Base-by-base conservation (phyloP, 2,888 invertebrate species). In the Parnassius orleans region DNA sequence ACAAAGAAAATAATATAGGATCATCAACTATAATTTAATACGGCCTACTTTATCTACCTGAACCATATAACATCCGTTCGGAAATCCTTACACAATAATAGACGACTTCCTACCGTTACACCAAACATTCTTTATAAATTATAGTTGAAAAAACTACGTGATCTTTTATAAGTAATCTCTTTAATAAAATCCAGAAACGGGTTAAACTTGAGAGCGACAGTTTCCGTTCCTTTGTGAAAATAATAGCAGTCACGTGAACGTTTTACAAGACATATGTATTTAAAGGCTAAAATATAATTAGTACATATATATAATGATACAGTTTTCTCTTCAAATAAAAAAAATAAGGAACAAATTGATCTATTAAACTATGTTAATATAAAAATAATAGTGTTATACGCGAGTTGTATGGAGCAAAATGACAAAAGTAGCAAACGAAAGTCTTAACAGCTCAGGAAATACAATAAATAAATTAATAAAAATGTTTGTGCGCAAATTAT, bases 61-160 rank as follows among this genome's bases (percentile, higher is more conserved):
- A 79, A 78, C 72, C 71, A 65, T 70, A 78, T 78, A 76, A 75
- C 81, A 84, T 86, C 88, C 86, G 81, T 77, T 82, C 83, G 87
- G 83, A 87, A 79, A 82, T 86, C 82, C 86, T 80, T 80, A 80
- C 79, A 81, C 74, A 83, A 83, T 86, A 88, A 89, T 87, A 78
- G 78, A 69, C 76, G 72, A 82, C 83, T 86, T 90, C 90, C 90
- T 86, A 86, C 83, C 80, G 83, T 81, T 85, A 83, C 75, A 73
- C 76, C 75, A 77, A 76, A 77, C 70, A 73, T 75, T 70, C 70
- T 74, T 69, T 61, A 66, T 66, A 68, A 67, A 65, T 67, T 60
- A 65, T 60, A 60, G 67, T 60, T 65, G 65, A 66, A 81, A 83
- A 84, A 84, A 79, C 60, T 59, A 60, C 77, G 70, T 77, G 85